Evolutionary conservation across 2,113 vertebrate genomes (phyloP).

Genomic region (Ochotona princeps): DNA sequence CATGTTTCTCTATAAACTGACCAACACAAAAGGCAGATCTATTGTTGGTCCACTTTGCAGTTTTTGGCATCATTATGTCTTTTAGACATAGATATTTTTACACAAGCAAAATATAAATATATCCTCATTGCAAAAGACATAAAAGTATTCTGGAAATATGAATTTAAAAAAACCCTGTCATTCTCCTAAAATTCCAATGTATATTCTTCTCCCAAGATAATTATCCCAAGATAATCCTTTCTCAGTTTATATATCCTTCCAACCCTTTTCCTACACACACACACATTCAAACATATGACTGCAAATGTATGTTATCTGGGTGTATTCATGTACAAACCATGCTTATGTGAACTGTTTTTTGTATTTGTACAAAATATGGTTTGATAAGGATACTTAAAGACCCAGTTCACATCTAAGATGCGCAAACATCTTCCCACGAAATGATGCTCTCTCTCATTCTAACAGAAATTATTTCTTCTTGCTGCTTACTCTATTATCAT

Average conservation of each 20-base stretch:
- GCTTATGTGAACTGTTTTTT: background rate
- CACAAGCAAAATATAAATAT: background rate
- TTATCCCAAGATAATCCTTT: background rate
- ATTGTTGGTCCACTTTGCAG: background rate
- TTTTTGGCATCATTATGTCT: background rate
- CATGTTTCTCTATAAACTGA: background rate
- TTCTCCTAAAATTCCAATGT: background rate
- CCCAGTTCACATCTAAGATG: background rate
- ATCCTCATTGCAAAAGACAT: background rate
- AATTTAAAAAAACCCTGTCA: background rate
- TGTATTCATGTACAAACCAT: background rate
- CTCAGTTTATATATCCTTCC: background rate
- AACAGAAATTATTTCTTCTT: background rate
- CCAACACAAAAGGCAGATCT: background rate
- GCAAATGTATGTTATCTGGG: too few relatives aligned
- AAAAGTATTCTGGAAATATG: background rate
- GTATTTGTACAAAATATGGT: constrained; percentile 4
- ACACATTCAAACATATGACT: too few relatives aligned
- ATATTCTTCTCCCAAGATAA: background rate
- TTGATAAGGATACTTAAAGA: background rate
- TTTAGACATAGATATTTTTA: constrained; percentile 29
- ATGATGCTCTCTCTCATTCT: background rate
- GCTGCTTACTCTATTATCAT: background rate
- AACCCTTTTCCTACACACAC: background rate
- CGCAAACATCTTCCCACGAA: background rate